Conservation (phyloP, 2,113 vertebrate species). For the Pachyramphus minor region DNA sequence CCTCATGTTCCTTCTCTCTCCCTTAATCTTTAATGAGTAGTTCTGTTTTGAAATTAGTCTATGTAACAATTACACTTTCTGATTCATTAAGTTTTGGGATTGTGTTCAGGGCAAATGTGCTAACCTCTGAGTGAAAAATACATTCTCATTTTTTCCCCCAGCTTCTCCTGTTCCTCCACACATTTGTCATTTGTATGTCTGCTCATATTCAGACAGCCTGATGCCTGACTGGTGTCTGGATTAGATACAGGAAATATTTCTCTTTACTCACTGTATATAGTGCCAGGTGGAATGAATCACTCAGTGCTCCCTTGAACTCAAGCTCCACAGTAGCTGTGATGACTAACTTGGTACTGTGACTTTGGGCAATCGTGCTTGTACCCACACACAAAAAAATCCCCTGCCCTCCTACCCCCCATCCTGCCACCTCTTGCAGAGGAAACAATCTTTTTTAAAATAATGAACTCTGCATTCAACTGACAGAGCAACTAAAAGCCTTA, state of each 20-base stretch:
- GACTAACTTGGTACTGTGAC: neutral
- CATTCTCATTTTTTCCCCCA: neutral
- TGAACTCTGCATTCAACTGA: neutral
- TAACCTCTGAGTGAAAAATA: constrained; percentile 39
- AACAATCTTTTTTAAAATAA: neutral
- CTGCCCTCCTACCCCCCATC: neutral
- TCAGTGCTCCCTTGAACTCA: neutral
- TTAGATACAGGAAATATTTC: constrained; percentile 18
- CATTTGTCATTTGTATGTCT: constrained; percentile 7
- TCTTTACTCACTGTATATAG: neutral
- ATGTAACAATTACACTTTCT: constrained; percentile 22
- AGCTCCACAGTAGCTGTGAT: neutral
- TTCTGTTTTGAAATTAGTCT: constrained; percentile 35
- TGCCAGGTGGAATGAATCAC: constrained; percentile 50
- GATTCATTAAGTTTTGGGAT: constrained; percentile 44
- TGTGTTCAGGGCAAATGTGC: neutral
- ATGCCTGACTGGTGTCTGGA: constrained; percentile 21
- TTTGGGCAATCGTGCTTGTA: neutral
- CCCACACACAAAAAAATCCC: neutral
- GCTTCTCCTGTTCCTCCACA: neutral
- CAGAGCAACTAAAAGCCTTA: neutral
- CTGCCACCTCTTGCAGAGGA: neutral
- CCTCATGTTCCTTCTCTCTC: neutral
- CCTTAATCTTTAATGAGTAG: constrained; percentile 9
- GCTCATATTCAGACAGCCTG: constrained; percentile 9